These are phyloP conservation scores for Scleropages formosus DNA, from an alignment of 2,797 vertebrate species.

Conservation along the genomic window DNA sequence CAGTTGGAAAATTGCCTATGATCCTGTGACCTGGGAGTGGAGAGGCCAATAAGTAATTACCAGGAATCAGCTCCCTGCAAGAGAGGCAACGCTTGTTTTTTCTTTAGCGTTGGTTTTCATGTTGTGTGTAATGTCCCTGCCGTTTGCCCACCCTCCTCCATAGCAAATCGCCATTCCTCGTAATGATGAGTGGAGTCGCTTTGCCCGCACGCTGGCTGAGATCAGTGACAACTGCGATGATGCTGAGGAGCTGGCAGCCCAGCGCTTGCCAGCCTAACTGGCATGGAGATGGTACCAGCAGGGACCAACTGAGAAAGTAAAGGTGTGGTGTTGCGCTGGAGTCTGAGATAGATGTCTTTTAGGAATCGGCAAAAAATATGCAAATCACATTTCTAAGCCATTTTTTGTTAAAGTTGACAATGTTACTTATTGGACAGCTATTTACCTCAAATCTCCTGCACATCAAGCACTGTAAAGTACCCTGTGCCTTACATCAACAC, in stretches of 20 bases:
- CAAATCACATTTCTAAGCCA: not conserved
- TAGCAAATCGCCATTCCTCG: slow-evolving; percentile 94
- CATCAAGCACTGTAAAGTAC: not conserved
- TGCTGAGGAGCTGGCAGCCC: slow-evolving; percentile 86
- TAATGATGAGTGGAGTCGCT: slow-evolving; percentile 92
- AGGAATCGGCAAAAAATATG: slow-evolving; percentile 2
- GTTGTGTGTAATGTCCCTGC: not conserved
- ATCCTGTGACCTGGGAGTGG: not conserved
- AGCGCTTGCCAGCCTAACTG: slow-evolving; percentile 67
- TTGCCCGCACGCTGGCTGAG: slow-evolving; percentile 88
- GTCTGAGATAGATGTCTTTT: not conserved
- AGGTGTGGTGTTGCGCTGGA: slow-evolving; percentile 15
- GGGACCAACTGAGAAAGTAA: slow-evolving; percentile 56
- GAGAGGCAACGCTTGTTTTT: not conserved
- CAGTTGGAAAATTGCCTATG: not conserved
- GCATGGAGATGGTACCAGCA: slow-evolving; percentile 30
- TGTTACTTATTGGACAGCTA: not conserved
- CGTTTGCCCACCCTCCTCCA: not conserved
- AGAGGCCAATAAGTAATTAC: not conserved
- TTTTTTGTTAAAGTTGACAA: too few relatives aligned
- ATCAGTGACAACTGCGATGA: slow-evolving; percentile 94
- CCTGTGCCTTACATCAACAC: slow-evolving; percentile 30
- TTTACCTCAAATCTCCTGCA: not conserved
- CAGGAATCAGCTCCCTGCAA: too few relatives aligned
- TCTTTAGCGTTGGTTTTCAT: not conserved